Conservation (phyloP, 2,888 invertebrate genomes). For the Cantharis lateralis region DNA sequence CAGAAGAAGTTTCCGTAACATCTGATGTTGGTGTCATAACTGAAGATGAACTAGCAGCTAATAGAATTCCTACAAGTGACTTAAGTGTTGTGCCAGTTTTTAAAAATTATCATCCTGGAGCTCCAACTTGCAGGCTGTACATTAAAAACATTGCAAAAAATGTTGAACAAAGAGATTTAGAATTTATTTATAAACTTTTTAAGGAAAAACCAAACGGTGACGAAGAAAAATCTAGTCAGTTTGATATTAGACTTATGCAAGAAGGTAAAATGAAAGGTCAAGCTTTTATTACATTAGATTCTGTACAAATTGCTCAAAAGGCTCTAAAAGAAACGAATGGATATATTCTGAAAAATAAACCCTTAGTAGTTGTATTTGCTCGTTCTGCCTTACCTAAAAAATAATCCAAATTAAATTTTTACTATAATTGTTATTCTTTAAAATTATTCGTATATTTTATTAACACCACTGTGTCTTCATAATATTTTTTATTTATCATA, state of each 20-base stretch:
- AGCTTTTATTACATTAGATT: conserved; percentile 86
- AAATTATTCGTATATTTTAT: background rate
- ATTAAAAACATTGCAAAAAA: conserved; percentile 89
- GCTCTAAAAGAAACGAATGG: conserved; percentile 88
- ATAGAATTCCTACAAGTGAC: conserved; percentile 73
- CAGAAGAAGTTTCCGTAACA: conserved; percentile 61
- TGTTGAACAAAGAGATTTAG: conserved; percentile 74
- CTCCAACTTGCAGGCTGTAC: conserved; percentile 83
- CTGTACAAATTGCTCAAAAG: conserved; percentile 67
- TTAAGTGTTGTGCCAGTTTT: conserved; percentile 77
- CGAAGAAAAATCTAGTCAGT: conserved; percentile 51
- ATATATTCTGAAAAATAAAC: conserved; percentile 82
- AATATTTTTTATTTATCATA: background rate
- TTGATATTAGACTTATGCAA: conserved; percentile 83
- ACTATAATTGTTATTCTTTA: background rate
- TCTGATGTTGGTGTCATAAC: conserved; percentile 58
- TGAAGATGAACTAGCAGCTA: conserved; percentile 67
- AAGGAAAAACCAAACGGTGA: conserved; percentile 48
- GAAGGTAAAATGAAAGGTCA: conserved; percentile 97
- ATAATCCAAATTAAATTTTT: conserved; percentile 4
- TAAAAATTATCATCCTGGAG: conserved; percentile 83
- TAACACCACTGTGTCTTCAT: background rate
- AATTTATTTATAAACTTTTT: conserved; percentile 76
- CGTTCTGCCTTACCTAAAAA: conserved; percentile 53
- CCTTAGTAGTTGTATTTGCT: conserved; percentile 89